Evolutionary conservation across 2,888 invertebrate genomes (phyloP).

Genomic region (Andrena dorsata): DNA sequence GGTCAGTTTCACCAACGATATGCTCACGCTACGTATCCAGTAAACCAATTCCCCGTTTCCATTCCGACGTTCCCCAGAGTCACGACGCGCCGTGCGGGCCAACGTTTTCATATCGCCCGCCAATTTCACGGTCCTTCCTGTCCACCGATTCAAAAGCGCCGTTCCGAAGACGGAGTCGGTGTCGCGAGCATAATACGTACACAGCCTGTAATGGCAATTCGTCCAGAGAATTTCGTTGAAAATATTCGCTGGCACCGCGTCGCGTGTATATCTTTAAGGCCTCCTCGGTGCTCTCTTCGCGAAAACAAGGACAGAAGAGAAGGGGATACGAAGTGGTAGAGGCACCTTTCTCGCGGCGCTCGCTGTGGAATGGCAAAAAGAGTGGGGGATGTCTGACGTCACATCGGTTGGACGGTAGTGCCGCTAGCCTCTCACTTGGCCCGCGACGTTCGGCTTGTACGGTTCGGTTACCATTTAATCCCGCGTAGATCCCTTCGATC

Average conservation of each 20-base stretch:
- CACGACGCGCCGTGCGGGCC: no score
- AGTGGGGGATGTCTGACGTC: constrained; percentile 79
- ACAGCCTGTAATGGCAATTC: constrained; percentile 38
- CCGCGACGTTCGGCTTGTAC: constrained; percentile 79
- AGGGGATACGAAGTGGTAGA: constrained; percentile 66
- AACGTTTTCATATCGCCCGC: neutral
- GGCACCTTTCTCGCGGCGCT: constrained; percentile 71
- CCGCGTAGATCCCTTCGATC: neutral
- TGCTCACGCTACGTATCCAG: no score
- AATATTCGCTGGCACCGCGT: constrained; percentile 55
- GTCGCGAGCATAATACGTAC: neutral
- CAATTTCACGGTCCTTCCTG: neutral
- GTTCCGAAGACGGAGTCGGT: constrained; percentile 1
- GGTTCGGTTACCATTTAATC: constrained; percentile 55
- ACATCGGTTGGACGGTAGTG: constrained; percentile 78
- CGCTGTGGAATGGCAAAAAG: constrained; percentile 73
- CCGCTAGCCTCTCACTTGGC: constrained; percentile 83
- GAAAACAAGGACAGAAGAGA: constrained; percentile 68
- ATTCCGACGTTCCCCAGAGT: no score
- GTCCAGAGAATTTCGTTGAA: constrained; percentile 59
- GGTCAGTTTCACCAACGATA: no score
- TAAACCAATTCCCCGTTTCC: no score
- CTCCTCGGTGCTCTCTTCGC: constrained; percentile 52
- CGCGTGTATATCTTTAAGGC: constrained; percentile 52
- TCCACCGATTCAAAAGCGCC: neutral